These are phyloP conservation scores for Zygaena filipendulae DNA, from an alignment of 2,888 invertebrate genomes.

Conservation along the genomic window DNA sequence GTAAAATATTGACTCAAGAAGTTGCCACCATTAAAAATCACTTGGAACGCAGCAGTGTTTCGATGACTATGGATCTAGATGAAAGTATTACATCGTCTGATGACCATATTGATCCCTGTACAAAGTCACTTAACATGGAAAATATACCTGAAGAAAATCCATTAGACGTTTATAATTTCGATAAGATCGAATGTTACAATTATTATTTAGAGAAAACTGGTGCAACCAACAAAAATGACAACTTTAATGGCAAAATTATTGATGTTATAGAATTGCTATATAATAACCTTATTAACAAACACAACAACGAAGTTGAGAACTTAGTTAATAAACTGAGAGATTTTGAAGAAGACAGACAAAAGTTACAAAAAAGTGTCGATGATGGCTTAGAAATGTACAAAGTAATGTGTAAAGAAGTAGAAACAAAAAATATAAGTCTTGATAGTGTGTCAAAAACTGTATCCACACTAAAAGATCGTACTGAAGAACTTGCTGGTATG, in stretches of 20 bases:
- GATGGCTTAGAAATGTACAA: slow-evolving; percentile 22
- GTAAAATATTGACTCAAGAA: slow-evolving; percentile 48
- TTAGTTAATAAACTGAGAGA: slow-evolving; percentile 40
- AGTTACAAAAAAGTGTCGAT: slow-evolving; percentile 26
- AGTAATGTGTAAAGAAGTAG: slow-evolving; percentile 25
- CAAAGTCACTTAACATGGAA: slow-evolving; percentile 25
- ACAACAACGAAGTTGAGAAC: slow-evolving; percentile 45
- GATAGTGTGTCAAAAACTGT: slow-evolving; percentile 24
- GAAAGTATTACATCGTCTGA: slow-evolving; percentile 32
- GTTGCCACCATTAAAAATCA: slow-evolving; percentile 53
- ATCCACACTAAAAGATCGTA: slow-evolving; percentile 21
- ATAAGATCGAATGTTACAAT: slow-evolving; percentile 43
- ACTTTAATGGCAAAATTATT: slow-evolving; percentile 33
- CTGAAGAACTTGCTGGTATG: background rate
- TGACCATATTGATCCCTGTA: slow-evolving; percentile 18
- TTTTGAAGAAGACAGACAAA: slow-evolving; percentile 31
- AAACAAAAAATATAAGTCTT: slow-evolving; percentile 27
- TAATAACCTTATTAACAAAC: slow-evolving; percentile 31
- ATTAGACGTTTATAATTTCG: slow-evolving; percentile 29
- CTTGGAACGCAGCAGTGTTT: slow-evolving; percentile 38
- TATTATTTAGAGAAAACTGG: slow-evolving; percentile 40
- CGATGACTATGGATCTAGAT: slow-evolving; percentile 42
- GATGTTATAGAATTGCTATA: slow-evolving; percentile 50
- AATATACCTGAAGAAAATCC: slow-evolving; percentile 30
- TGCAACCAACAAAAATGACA: slow-evolving; percentile 24